Base-by-base conservation (phyloP, 2,113 vertebrate genomes). In the Rhabdomys dilectus region DNA sequence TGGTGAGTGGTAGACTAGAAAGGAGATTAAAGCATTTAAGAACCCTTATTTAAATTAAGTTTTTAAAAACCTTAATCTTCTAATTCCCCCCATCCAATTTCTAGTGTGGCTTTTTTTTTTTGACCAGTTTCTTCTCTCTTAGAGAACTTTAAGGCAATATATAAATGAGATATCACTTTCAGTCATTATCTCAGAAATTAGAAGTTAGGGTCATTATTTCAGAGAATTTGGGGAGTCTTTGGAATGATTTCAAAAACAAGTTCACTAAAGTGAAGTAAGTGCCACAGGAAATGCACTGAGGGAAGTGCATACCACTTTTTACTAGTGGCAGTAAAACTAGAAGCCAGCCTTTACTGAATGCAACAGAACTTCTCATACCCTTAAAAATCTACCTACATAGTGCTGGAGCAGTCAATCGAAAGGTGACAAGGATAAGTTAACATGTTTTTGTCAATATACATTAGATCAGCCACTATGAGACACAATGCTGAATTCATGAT, bases 161-260 rank as follows among this genome's bases (percentile, higher is more conserved):
- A 66, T 75, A 75, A 75, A 75, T 75, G 73, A 7, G 39, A 75
- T 45, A 45, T 42, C 6, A 21, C 72, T 75, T 80, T 16, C 48
- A 53, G 77, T 36, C 62, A 68, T 9, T 66, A 42, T 60, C 45
- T 84, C 62, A 86, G 72, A 94, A 93, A 91, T n/a, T 89, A 64
- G 24, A 94, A 92, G 42, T 60, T 72, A 81, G 51, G 53, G 48
- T 91, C 75, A 62, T 29, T 66, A 45, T 91, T 64, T 93, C 29
- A 34, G 16, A 4, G 5, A 77, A 76, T 81, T 53, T 56, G 3
- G 2, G 36, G 26, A 0, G 60, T 39, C 39, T 56, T 22, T 48
- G 8, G 4, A 6, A 31, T 73, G 78, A 53, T 85, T 93, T 89
- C 88, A 80, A 93, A 88, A 42, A 87, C n/a, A 16, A 89, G 19